phyloP scores from a whole-genome alignment of 1,140 invertebrate genomes.

The Caerostris darwini region DNA sequence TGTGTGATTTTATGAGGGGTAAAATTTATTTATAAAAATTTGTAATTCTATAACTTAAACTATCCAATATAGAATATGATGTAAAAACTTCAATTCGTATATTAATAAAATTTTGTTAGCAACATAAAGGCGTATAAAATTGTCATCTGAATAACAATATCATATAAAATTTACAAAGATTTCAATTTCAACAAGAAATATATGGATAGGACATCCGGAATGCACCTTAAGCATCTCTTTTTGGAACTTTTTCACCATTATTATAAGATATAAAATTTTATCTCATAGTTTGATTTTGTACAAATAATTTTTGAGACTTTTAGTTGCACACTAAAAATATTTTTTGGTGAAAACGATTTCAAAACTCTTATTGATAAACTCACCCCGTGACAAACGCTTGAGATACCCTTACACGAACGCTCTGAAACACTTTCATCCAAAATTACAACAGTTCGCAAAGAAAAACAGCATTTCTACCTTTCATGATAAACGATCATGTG shows the following conservation, averaged over 20 bases:
- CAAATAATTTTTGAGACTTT: background rate
- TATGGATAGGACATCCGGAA: background rate
- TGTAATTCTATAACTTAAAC: background rate
- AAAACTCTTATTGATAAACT: background rate
- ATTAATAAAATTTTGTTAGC: background rate
- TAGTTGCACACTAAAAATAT: background rate
- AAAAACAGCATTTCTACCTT: background rate
- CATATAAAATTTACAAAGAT: background rate
- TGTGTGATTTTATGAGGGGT: background rate
- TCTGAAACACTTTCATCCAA: background rate
- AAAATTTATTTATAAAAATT: background rate
- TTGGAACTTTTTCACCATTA: background rate
- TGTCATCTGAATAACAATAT: background rate
- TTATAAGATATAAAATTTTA: slow-evolving; percentile 4
- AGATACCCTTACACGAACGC: background rate
- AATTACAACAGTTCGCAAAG: background rate
- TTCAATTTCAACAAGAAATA: background rate
- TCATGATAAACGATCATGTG: background rate
- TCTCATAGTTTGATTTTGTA: background rate
- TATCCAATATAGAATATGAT: background rate
- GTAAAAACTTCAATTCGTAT: background rate
- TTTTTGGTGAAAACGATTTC: background rate
- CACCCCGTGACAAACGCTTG: background rate
- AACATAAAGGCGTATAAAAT: background rate
- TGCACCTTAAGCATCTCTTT: background rate